Evolutionary conservation across 2,113 vertebrate genomes (phyloP).

Genomic region (Anas platyrhynchos): DNA sequence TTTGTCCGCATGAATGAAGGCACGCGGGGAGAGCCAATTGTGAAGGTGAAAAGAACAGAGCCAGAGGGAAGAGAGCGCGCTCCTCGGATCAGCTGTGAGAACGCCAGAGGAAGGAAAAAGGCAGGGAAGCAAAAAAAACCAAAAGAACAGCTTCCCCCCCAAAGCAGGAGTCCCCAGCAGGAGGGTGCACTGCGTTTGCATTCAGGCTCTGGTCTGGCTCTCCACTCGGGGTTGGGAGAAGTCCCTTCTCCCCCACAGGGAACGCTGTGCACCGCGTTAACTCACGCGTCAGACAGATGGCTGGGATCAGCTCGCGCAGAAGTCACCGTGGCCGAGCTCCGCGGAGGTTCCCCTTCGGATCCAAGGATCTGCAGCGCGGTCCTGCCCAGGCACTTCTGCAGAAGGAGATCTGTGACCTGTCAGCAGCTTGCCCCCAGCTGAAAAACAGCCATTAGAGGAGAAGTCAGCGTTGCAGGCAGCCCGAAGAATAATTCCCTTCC

Average conservation of each 20-base stretch:
- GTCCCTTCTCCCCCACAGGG: background rate
- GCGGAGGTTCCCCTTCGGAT: background rate
- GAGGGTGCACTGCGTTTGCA: too few species aligned
- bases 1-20: background rate
- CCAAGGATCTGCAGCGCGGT: background rate
- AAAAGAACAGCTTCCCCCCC: background rate
- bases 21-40: rapidly evolving
- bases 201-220: background rate
- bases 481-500: background rate
- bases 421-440: background rate
- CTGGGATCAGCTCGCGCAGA: background rate
- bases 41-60: constrained; percentile 35
- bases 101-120: background rate
- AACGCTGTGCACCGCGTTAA: background rate
- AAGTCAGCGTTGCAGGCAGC: background rate
- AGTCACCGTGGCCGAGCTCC: background rate
- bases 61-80: background rate
- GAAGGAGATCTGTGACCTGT: background rate
- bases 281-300: background rate
- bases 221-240: background rate
- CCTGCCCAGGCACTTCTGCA: background rate
- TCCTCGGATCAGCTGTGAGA: background rate
- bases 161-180: background rate
- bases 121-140: background rate
- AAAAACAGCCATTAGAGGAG: background rate